Evolutionary conservation across 2,888 invertebrate species (phyloP), one percentile per base, ranked within the genome.

Genomic region (Chrysolina oricalcia): DNA sequence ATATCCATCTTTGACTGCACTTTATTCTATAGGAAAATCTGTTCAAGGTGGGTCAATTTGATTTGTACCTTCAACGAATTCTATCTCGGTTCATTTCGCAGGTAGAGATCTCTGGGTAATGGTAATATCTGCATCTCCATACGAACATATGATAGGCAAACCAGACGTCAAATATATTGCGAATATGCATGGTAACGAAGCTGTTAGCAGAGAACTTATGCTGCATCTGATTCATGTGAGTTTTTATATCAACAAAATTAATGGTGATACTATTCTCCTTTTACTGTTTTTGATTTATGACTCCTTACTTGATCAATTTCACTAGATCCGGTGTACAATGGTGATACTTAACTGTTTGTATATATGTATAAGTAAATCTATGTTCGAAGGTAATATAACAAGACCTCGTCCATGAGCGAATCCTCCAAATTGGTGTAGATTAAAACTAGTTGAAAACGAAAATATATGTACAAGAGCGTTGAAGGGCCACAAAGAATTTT

Each of bases 151-250:
- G 94, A 93, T 96, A 81, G 97, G 97, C 69, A 96, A 98, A 87
- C 99, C 99, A 1, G 98, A 99, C 89, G 97, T 99, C 70, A 99
- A 99, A 89, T 98, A 98, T 88, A 95, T 99, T 70, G 99, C 95
- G 72, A 98, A 94, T 87, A 95, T 95, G 91, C 99, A 99, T 89
- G 99, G 99, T 76, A 98, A 98, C 87, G 99, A 97, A 89, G 95
- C 96, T 0, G 97, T 99, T 43, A 99, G 99, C 15, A 92, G 98
- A 35, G 99, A 99, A 89, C 90, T 99, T 84, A 92, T 99, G 86
- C 91, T 99, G 71, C 96, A 97, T 87, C 91, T 99, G 79, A 97
- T 98, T 84, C 94, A 95, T 88, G 95, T 95, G 88, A 87, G 89
- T 81, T 62, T 53, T 56, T 35, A 8, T 35, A 35, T 27, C 2